Evolutionary conservation across 2,797 vertebrate genomes (phyloP).

Genomic region (Chromobotia macracanthus): DNA sequence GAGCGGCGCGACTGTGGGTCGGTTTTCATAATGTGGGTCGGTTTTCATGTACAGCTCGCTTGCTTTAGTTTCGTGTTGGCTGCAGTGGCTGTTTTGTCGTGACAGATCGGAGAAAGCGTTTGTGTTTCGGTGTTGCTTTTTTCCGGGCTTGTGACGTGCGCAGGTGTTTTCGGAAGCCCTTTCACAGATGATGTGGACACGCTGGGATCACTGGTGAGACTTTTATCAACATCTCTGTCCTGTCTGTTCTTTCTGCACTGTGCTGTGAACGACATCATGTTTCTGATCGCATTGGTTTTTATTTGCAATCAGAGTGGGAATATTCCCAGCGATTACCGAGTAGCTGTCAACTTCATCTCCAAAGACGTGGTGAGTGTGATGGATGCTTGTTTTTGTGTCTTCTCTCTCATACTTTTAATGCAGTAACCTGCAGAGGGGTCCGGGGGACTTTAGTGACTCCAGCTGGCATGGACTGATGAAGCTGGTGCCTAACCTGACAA

Average conservation of each 20-base stretch:
- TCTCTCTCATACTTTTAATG: not conserved
- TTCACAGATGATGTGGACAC: conserved; percentile 60
- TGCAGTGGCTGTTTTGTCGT: not conserved
- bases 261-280: too few relatives aligned
- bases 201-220: conserved; percentile 56
- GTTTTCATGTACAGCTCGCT: not conserved
- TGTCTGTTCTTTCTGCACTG: not conserved
- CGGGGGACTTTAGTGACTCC: not conserved
- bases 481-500: not conserved
- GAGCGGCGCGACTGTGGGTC: not conserved
- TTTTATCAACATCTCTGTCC: not conserved
- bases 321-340: conserved; percentile 82
- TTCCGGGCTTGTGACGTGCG: conserved; percentile 56
- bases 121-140: conserved; percentile 58
- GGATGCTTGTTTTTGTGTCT: not conserved
- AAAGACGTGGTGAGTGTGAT: conserved; percentile 77
- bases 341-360: conserved; percentile 78
- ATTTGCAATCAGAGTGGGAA: conserved; percentile 74
- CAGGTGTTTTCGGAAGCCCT: conserved; percentile 56
- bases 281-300: not conserved
- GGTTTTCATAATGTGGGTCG: too few relatives aligned
- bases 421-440: not conserved
- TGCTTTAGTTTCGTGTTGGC: not conserved
- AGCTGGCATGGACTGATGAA: not conserved
- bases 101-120: conserved; percentile 53